Evolutionary conservation across 2,797 vertebrate species (phyloP), one percentile per base, ranked within the genome.

Genomic region (Phataginus tricuspis): DNA sequence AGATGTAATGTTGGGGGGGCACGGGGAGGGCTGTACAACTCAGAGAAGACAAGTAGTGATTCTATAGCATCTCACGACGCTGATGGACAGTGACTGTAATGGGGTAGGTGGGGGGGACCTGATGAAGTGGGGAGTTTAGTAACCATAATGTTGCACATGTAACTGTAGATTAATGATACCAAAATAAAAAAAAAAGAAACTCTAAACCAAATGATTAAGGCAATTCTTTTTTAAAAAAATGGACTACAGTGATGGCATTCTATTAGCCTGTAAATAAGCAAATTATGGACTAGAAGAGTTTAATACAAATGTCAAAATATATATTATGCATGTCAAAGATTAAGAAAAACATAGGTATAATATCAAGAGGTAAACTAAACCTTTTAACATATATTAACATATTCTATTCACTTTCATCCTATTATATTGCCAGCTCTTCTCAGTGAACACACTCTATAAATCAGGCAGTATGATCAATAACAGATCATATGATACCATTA

Each of bases 201-300:
- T 90, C 7, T 7, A 96, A 95, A 94, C 10, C 19, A 45, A 16
- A 18, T 86, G 45, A 91, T 25, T 25, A 94, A 90, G 4, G 23
- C 57, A 84, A 59, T 89, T 90, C 16, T 78, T 89, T 89, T 16
- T 0, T 3, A n/a, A 34, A 57, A 92, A 59, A 5, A 34, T 31
- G 57, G 1, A 68, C 2, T 10, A 49, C 0, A 42, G 11, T 23
- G 27, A 90, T 19, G 61, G 0, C 29, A 84, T 86, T 79, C 82
- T 91, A 71, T 83, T 92, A 61, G 39, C 10, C 21, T 82, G 1
- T n/a, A 94, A 94, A 57, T 53, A 91, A 97, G 93, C 39, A 87
- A 90, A 63, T 84, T 74, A 61, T 31, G 10, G 68, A 57, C 69
- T 78, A 90, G 21, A 85, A 9, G 19, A 79, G 14, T 42, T 84